phyloP scores from a whole-genome alignment of 2,888 invertebrate species.

The Latheticus oryzae region DNA sequence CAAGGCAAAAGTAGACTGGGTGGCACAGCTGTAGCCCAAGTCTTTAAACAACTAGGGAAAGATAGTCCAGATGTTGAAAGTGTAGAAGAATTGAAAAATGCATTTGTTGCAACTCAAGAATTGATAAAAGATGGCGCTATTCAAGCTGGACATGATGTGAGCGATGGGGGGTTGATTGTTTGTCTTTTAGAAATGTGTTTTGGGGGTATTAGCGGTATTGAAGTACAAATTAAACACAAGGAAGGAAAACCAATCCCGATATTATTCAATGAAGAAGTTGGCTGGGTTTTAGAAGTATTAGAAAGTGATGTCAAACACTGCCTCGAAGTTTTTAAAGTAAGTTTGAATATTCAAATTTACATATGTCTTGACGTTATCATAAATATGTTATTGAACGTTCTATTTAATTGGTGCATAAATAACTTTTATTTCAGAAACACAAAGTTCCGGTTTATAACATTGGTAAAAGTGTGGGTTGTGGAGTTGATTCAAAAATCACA shows the following conservation, averaged over 20 bases:
- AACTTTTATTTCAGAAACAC: constrained; percentile 56
- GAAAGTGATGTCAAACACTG: constrained; percentile 70
- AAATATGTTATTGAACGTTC: no score
- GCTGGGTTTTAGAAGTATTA: constrained; percentile 84
- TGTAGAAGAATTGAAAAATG: constrained; percentile 74
- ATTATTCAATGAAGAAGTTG: constrained; percentile 87
- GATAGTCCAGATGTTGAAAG: constrained; percentile 84
- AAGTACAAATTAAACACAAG: constrained; percentile 72
- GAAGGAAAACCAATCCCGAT: constrained; percentile 72
- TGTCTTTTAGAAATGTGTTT: constrained; percentile 97
- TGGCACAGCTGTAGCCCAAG: constrained; percentile 93
- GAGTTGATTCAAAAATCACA: constrained; percentile 73
- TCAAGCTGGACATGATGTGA: constrained; percentile 92
- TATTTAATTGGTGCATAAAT: constrained; percentile 39
- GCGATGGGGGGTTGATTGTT: constrained; percentile 94
- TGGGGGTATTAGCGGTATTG: constrained; percentile 86
- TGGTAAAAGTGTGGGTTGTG: constrained; percentile 75
- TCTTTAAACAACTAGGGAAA: constrained; percentile 77
- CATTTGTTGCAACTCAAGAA: constrained; percentile 87
- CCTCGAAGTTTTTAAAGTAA: constrained; percentile 70
- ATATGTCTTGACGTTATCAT: no score
- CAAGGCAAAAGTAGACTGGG: constrained; percentile 82
- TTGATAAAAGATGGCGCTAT: constrained; percentile 80
- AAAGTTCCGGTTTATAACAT: constrained; percentile 76
- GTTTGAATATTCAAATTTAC: constrained; percentile 1